phyloP scores from a whole-genome alignment of 2,113 vertebrate genomes.

The Neomonachus schauinslandi region DNA sequence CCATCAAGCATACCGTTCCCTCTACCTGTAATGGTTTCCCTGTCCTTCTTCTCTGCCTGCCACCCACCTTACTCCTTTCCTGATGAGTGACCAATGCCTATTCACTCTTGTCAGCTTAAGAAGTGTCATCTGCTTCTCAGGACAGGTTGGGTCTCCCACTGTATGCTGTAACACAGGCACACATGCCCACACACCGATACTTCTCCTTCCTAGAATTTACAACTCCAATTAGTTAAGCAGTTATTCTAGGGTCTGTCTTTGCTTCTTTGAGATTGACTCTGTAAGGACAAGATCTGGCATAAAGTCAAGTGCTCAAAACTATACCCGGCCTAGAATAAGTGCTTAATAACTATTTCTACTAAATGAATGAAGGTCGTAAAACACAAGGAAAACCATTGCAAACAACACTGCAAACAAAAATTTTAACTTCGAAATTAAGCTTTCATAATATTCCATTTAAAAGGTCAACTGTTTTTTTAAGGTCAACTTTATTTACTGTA shows the following conservation, averaged over 20 bases:
- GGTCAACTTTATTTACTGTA: constrained; percentile 67
- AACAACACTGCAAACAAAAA: constrained; percentile 40
- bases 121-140: background rate
- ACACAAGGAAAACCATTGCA: background rate
- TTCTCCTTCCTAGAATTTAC: constrained; percentile 25
- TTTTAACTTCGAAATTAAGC: constrained; percentile 68
- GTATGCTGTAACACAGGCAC: background rate
- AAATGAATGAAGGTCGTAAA: background rate
- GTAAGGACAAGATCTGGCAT: background rate
- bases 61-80: background rate
- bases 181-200: rapidly evolving
- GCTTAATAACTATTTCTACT: background rate
- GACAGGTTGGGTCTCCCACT: background rate
- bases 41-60: background rate
- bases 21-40: background rate
- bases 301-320: background rate
- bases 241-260: background rate
- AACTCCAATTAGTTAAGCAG: background rate
- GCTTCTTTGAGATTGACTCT: background rate
- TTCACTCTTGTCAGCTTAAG: background rate
- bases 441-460: constrained; percentile 65
- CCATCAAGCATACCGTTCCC: no score
- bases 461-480: constrained; percentile 54
- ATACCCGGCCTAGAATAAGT: background rate
- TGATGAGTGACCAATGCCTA: background rate